Evolutionary conservation across 2,113 vertebrate genomes (phyloP).

Genomic region (Anser cygnoides): DNA sequence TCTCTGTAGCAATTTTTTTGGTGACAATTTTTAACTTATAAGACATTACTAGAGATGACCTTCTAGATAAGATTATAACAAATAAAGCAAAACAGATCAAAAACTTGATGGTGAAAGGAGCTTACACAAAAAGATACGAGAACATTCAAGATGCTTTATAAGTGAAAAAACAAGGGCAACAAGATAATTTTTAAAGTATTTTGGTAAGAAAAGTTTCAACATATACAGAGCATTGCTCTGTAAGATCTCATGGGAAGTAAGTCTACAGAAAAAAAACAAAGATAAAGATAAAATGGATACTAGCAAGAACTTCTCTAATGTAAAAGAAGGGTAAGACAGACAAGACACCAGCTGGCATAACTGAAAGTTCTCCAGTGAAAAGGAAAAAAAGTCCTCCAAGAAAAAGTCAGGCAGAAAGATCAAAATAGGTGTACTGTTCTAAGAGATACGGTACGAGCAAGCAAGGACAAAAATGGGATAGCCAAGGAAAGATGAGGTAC

Average conservation of each 20-base stretch:
- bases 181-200: not conserved
- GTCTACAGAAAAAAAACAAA: not conserved
- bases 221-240: not conserved
- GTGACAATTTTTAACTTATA: not conserved
- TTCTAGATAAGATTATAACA: not conserved
- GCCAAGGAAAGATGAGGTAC: not conserved
- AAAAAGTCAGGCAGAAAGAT: not conserved
- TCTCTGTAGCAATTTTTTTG: not conserved
- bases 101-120: not conserved
- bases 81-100: not conserved
- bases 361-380: not conserved
- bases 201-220: not conserved
- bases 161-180: not conserved
- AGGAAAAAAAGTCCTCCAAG: too few relatives aligned
- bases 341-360: not conserved
- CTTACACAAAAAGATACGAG: not conserved
- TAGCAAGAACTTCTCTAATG: accelerated
- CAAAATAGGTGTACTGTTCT: not conserved
- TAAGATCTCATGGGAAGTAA: not conserved
- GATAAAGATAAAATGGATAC: not conserved
- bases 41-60: not conserved
- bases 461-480: not conserved
- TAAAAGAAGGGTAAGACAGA: not conserved
- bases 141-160: not conserved
- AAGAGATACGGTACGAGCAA: not conserved